These are phyloP conservation scores for Periparus ater DNA, from an alignment of 2,797 vertebrate genomes.

Conservation along the genomic window DNA sequence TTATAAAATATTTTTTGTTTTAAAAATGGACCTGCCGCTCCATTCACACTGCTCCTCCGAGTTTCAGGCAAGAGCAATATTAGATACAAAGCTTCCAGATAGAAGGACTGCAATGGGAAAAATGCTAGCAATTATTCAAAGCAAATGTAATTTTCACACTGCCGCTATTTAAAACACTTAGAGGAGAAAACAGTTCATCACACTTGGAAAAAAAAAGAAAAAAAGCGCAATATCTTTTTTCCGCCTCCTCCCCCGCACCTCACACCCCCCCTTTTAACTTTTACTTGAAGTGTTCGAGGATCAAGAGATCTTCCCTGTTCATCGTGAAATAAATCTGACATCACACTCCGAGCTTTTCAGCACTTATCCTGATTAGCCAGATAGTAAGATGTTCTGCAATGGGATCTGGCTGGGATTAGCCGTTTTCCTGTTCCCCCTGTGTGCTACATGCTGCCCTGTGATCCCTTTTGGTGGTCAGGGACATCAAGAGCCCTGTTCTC, in stretches of 20 bases:
- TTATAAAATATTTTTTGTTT: conserved; percentile 46
- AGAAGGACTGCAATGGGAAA: conserved; percentile 60
- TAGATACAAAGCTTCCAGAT: conserved; percentile 46
- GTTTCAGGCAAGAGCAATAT: conserved; percentile 37
- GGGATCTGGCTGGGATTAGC: conserved; percentile 63
- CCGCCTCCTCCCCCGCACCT: conserved; percentile 64
- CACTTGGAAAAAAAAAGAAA: conserved; percentile 53
- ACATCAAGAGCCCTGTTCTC: background rate
- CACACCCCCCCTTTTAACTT: conserved; percentile 67
- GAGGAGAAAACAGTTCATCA: conserved; percentile 69
- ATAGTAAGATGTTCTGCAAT: conserved; percentile 61
- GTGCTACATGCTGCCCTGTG: background rate
- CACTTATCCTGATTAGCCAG: conserved; percentile 72
- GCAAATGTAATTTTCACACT: conserved; percentile 71
- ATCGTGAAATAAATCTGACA: conserved; percentile 73
- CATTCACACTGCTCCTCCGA: conserved; percentile 59
- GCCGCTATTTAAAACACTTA: conserved; percentile 70
- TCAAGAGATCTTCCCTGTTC: conserved; percentile 73
- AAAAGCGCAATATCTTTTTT: conserved; percentile 72
- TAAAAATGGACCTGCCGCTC: conserved; percentile 55
- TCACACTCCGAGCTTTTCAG: conserved; percentile 68
- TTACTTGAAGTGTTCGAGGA: conserved; percentile 72
- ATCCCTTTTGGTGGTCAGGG: background rate
- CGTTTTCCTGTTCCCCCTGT: background rate
- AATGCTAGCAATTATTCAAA: conserved; percentile 68